Conservation (phyloP, 2,113 vertebrate genomes). For the Propithecus coquereli region DNA sequence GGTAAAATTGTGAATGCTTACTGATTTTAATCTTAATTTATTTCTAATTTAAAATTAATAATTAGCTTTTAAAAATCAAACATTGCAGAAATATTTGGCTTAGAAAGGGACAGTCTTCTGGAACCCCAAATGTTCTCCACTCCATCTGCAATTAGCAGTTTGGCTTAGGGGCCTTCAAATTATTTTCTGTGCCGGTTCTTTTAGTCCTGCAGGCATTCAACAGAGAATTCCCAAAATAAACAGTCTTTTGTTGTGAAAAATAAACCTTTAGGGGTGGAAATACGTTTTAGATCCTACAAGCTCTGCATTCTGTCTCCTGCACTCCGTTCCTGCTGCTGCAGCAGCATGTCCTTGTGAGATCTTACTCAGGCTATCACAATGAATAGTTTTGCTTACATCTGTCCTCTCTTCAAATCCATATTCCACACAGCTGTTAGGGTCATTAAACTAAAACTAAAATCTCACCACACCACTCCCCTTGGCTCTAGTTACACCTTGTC, state of each 20-base stretch:
- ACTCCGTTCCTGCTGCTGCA: not conserved
- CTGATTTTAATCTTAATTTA: not conserved
- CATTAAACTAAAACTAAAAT: not conserved
- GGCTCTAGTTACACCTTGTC: not conserved
- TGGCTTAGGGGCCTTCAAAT: not conserved
- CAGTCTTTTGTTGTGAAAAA: not conserved
- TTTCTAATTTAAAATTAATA: not conserved
- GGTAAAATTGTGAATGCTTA: not conserved
- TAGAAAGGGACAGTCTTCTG: not conserved
- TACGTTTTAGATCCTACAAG: not conserved
- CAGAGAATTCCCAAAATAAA: not conserved
- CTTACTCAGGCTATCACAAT: not conserved
- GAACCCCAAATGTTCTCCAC: not conserved
- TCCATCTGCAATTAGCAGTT: not conserved
- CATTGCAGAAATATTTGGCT: not conserved
- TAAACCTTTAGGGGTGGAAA: not conserved
- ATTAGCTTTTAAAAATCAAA: not conserved
- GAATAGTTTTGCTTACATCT: not conserved
- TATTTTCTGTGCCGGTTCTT: not conserved
- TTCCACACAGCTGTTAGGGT: no score
- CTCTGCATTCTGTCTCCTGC: not conserved
- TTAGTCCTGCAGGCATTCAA: not conserved
- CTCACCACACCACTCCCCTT: not conserved
- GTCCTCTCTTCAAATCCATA: not conserved
- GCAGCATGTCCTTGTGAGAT: rapidly evolving